Evolutionary conservation across 2,113 vertebrate species (phyloP).

Genomic region (Nycticryphes semicollaris): DNA sequence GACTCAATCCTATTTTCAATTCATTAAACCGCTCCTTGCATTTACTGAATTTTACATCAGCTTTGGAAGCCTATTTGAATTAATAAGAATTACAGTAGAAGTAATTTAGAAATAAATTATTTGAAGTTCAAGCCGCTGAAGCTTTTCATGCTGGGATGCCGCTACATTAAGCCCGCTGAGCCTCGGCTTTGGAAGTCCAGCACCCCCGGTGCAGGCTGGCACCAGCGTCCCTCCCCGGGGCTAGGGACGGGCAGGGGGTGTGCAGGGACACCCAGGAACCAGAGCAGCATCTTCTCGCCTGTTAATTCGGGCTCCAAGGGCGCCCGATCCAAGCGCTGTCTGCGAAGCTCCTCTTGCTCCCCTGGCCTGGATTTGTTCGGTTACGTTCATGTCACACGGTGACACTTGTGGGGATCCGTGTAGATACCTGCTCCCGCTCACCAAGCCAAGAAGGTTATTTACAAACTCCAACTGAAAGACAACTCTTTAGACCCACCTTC

Average conservation of each 20-base stretch:
- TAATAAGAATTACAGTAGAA: slow-evolving; percentile 82
- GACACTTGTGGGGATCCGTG: neutral
- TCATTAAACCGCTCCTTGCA: slow-evolving; percentile 78
- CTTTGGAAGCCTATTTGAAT: slow-evolving; percentile 79
- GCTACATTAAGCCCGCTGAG: slow-evolving; percentile 11
- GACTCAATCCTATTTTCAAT: slow-evolving; percentile 80
- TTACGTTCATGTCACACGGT: accelerated
- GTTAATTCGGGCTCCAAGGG: neutral
- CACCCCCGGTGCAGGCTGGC: neutral
- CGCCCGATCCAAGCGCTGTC: neutral
- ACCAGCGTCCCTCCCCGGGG: neutral
- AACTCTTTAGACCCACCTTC: neutral
- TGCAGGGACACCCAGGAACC: neutral
- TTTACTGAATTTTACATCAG: slow-evolving; percentile 78
- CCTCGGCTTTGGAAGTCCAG: slow-evolving; percentile 16
- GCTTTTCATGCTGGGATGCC: slow-evolving; percentile 56
- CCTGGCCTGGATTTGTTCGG: neutral
- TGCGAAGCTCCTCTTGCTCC: slow-evolving; percentile 15
- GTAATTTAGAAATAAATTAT: slow-evolving; percentile 84
- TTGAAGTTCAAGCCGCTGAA: slow-evolving; percentile 73
- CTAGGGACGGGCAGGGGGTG: neutral
- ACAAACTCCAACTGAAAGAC: neutral
- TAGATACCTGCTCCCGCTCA: neutral
- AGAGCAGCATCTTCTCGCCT: neutral
- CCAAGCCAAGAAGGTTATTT: neutral